Conservation (phyloP, 1,140 invertebrate genomes). For the Eueides isabella region DNA sequence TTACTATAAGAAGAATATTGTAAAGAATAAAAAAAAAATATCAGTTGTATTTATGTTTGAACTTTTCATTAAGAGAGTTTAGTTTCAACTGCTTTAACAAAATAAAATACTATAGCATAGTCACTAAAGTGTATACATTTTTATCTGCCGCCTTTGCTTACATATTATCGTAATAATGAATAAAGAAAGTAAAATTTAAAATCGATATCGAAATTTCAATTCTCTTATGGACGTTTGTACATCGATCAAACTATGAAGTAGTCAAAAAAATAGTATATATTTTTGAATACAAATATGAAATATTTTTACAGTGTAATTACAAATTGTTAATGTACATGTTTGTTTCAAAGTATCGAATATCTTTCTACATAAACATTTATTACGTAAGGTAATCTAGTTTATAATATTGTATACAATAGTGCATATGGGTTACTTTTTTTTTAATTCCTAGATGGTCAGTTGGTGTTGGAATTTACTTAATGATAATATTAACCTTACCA, state of each 20-base stretch:
- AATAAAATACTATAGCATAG: background rate
- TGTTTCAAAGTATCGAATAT: background rate
- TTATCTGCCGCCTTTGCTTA: background rate
- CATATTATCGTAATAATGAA: background rate
- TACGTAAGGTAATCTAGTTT: background rate
- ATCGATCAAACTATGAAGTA: background rate
- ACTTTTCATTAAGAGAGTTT: background rate
- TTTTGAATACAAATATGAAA: background rate
- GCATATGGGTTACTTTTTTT: background rate
- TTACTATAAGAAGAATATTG: background rate
- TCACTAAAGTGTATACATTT: background rate
- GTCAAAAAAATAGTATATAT: background rate
- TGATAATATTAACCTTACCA: no score
- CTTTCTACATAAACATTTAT: background rate
- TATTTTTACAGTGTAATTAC: slow-evolving; percentile 3
- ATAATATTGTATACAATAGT: background rate
- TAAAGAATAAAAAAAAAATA: background rate
- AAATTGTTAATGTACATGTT: background rate
- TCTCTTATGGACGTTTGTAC: background rate
- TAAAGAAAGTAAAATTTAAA: background rate
- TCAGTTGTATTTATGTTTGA: background rate
- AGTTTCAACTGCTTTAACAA: background rate
- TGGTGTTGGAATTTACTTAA: background rate
- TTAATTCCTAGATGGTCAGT: background rate
- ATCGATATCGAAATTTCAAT: background rate